These are phyloP conservation scores for Leptarthrus brevirostris DNA, from an alignment of 2,888 invertebrate species.

Conservation along the genomic window DNA sequence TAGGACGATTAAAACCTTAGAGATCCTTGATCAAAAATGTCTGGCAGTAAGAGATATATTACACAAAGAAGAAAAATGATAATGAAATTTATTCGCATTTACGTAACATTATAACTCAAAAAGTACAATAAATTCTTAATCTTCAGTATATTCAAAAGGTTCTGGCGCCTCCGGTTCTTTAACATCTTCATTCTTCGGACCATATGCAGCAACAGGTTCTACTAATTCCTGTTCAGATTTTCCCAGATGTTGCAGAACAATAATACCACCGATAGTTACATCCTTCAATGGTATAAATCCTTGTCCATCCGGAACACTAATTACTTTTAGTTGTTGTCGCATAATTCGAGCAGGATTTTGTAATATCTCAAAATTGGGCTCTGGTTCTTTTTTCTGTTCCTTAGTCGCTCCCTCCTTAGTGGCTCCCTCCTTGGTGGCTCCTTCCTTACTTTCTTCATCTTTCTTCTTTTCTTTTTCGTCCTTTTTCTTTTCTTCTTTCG, in stretches of 20 bases:
- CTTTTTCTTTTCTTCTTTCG: slow-evolving; percentile 63
- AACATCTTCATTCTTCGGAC: slow-evolving; percentile 92
- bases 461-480: slow-evolving; percentile 64
- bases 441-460: slow-evolving; percentile 68
- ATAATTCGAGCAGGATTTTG: slow-evolving; percentile 95
- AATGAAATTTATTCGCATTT: no score
- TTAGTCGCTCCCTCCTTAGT: slow-evolving; percentile 59
- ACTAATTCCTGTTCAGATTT: slow-evolving; percentile 85
- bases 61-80: no score
- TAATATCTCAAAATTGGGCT: slow-evolving; percentile 90
- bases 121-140: slow-evolving; percentile 7
- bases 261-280: slow-evolving; percentile 93
- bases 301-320: slow-evolving; percentile 83
- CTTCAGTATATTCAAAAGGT: slow-evolving; percentile 94
- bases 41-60: no score
- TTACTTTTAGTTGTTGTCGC: slow-evolving; percentile 86
- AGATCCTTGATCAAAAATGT: no score
- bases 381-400: slow-evolving; percentile 81
- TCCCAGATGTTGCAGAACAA: slow-evolving; percentile 90
- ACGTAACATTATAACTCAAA: no score
- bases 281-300: slow-evolving; percentile 91
- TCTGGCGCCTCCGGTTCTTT: slow-evolving; percentile 98
- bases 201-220: slow-evolving; percentile 91
- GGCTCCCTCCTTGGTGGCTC: no score
- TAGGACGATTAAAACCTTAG: no score